Percentiles rank a stretch among this genome's conserved stretches.
phyloP scores from a whole-genome alignment of 2,797 vertebrate species.

The Gorsachius magnificus region DNA sequence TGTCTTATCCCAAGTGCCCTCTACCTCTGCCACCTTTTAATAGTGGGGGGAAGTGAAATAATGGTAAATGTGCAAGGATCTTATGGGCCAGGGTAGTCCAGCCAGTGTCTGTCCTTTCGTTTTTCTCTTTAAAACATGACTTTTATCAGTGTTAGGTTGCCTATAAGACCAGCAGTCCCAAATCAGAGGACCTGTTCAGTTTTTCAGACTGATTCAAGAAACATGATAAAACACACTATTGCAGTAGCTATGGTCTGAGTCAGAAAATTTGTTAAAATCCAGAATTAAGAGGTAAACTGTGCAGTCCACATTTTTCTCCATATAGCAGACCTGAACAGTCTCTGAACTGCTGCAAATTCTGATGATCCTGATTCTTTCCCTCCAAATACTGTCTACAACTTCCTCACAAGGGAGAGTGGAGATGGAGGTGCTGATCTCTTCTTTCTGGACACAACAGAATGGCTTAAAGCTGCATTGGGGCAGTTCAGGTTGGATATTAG shows the following conservation, averaged over 20 bases:
- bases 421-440: background rate
- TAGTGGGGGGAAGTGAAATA: background rate
- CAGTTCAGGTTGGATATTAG: background rate
- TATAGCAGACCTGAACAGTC: background rate
- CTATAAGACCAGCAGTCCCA: background rate
- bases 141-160: background rate
- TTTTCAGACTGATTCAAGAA: background rate
- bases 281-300: background rate
- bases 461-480: background rate
- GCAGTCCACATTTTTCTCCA: background rate
- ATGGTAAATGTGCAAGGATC: background rate
- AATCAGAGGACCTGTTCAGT: background rate
- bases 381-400: background rate
- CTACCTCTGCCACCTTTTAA: background rate
- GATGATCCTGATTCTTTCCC: background rate
- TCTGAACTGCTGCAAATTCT: background rate
- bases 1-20: background rate
- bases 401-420: rapidly evolving
- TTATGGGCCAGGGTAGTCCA: background rate
- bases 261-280: background rate
- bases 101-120: background rate
- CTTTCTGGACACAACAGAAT: background rate
- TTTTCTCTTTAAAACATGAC: background rate
- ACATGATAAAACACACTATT: background rate
- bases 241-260: background rate